Base-by-base conservation (phyloP, 2,888 invertebrate genomes). In the Drosophila mercatorum region DNA sequence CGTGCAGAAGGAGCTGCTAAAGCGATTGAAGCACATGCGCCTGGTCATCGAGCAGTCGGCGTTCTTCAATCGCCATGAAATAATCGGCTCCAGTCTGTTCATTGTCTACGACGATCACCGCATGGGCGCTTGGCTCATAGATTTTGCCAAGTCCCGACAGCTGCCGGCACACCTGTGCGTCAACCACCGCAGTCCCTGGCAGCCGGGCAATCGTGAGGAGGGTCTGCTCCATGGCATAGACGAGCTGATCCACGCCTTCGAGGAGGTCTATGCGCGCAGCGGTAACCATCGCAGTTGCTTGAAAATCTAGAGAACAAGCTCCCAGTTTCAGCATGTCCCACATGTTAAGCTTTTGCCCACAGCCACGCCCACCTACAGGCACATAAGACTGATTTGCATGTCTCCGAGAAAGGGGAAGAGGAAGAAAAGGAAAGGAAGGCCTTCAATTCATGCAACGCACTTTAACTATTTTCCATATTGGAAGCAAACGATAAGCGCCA, bases 191-290 rank as follows among this genome's bases (percentile, higher is more conserved):
- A 94, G 94, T 8, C 94, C 95, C 14, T 99, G 99, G 99, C 92
- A 94, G 70, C 96, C 97, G 80, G 99, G 98, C n/a, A 99, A 99
- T 92, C 97, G 97, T 91, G 99, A 99, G 93, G 99, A 99, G 92
- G 99, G 99, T 8, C 96, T 98, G 88, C 94, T 99, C 31, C 95
- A 95, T 82, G 99, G 99, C 64, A 94, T 99, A 85, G 98, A 99
- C 93, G 96, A 97, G 93, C 95, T 99, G 74, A 97, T 99, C 88
- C 94, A 95, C 87, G 96, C 96, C 73, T 94, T 94, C 66, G 94
- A 94, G 81, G 91, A 92, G 76, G 92, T 93, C 11, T 84, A 92
- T 57, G 89, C 90, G 17, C 90, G 89, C 65, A 89, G 89, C 55
- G 64, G 72, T 52, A 81, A 72, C 58, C 84, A 84, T 63, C 88